A percentile compares a stretch with the other conserved stretches of the same genome.
These are phyloP conservation scores for Perizoma flavofasciatum DNA, from an alignment of 2,888 invertebrate species.

Conservation along the genomic window DNA sequence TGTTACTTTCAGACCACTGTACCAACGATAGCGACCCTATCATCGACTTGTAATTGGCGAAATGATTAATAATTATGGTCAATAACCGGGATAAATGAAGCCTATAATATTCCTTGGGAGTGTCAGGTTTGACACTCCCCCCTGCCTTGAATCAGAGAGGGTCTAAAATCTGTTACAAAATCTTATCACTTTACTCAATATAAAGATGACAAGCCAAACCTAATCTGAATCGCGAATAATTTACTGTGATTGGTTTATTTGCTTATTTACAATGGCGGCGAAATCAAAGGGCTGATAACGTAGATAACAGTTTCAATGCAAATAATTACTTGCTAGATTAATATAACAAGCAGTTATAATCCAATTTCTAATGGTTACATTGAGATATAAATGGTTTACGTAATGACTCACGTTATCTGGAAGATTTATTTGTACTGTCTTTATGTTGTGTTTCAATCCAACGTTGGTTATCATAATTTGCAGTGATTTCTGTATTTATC, in stretches of 20 bases:
- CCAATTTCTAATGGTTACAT: constrained; percentile 32
- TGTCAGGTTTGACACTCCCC: too few species aligned
- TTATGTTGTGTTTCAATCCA: not conserved
- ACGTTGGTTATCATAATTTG: not conserved
- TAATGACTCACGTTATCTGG: constrained; percentile 15
- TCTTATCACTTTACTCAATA: constrained; percentile 40
- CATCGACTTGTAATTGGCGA: too few species aligned
- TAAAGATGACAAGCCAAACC: constrained; percentile 41
- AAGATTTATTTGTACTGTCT: constrained; percentile 4
- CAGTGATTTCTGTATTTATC: too few species aligned
- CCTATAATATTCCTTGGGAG: too few species aligned
- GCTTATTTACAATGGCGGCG: constrained; percentile 23
- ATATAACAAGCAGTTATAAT: constrained; percentile 45
- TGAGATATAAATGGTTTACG: constrained; percentile 13
- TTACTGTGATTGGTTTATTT: constrained; percentile 39
- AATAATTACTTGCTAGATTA: constrained; percentile 34
- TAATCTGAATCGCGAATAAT: constrained; percentile 30
- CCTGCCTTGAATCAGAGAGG: too few species aligned
- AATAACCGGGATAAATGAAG: too few species aligned
- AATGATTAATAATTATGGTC: too few species aligned
- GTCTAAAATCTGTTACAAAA: not conserved
- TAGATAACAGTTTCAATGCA: constrained; percentile 24
- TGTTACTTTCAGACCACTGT: too few species aligned
- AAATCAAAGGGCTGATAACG: constrained; percentile 34
- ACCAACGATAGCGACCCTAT: too few species aligned